These are phyloP conservation scores for Chloropsis cyanopogon DNA, from an alignment of 2,113 vertebrate genomes.

Conservation along the genomic window DNA sequence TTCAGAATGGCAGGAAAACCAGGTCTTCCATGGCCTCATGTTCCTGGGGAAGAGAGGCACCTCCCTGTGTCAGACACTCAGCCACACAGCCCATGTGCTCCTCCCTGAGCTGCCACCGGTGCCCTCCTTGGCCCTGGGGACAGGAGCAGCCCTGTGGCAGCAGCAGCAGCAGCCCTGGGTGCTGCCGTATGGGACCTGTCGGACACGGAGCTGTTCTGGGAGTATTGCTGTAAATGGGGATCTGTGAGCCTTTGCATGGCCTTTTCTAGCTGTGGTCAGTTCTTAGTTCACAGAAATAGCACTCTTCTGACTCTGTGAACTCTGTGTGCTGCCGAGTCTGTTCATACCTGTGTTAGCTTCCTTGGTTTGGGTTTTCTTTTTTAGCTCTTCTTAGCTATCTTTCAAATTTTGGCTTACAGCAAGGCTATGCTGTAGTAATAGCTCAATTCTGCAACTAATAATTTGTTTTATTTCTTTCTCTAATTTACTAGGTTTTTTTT, in stretches of 20 bases:
- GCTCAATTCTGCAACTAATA: neutral
- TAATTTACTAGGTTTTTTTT: neutral
- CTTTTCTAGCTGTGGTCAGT: neutral
- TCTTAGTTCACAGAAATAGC: neutral
- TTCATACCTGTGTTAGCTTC: neutral
- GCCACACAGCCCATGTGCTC: neutral
- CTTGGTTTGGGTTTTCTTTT: neutral
- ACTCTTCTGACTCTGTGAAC: neutral
- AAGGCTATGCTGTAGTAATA: neutral
- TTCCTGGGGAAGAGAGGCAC: neutral
- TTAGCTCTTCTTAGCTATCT: neutral
- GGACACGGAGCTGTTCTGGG: neutral
- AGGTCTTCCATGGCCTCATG: neutral
- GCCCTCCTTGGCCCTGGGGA: neutral
- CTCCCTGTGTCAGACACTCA: neutral
- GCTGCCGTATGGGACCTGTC: fast-evolving
- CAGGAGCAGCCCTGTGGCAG: neutral
- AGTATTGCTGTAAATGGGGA: neutral
- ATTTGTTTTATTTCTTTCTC: neutral
- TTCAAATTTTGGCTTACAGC: neutral
- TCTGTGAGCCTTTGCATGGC: neutral
- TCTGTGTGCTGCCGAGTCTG: neutral
- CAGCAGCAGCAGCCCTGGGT: neutral
- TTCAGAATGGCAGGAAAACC: neutral
- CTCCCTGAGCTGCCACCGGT: neutral